Evolutionary conservation across 2,797 vertebrate species (phyloP), one percentile per base, ranked within the genome.

Genomic region (Phalloptychus januarius): DNA sequence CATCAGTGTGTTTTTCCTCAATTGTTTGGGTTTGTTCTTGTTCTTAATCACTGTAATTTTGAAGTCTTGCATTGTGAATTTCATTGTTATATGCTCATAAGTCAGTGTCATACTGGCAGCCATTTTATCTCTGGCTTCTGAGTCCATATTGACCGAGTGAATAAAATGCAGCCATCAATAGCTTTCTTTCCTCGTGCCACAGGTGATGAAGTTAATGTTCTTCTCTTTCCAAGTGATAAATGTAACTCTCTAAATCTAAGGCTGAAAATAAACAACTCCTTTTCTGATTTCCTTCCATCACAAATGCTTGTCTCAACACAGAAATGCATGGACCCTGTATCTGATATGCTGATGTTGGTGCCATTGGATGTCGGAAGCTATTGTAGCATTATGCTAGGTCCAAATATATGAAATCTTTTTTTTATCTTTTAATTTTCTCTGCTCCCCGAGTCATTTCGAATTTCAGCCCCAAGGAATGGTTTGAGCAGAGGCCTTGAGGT

Each of bases 101-200:
- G 91, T 94, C 94, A 94, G 87, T 90, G 92, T 93, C 91, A 90
- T 86, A 82, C 77, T 0, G 7, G 79, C 72, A 78, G 86, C 80
- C 86, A 69, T 87, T 91, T 90, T 90, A 85, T 92, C 88, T 88
- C 77, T 15, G 67, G 71, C 75, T 73, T 71, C 83, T 69, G 87
- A 89, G 72, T 79, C 73, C 54, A n/a, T 89, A 69, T 71, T 78
- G 80, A 74, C 46, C 50, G 74, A 90, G 71, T 12, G 6, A 67
- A 70, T 78, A 73, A 86, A 74, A 80, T 42, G 61, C 75, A 58
- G 70, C 77, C 85, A 80, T 91, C 84, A 63, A 87, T 81, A 81
- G 67, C 25, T 75, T 71, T 83, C 75, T 84, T 28, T 52, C 36
- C 5, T 67, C 36, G 74, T 28, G 38, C 36, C 54, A 31, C 36